Evolutionary conservation across 2,888 invertebrate species (phyloP).

Genomic region (Synanthedon formicaeformis): DNA sequence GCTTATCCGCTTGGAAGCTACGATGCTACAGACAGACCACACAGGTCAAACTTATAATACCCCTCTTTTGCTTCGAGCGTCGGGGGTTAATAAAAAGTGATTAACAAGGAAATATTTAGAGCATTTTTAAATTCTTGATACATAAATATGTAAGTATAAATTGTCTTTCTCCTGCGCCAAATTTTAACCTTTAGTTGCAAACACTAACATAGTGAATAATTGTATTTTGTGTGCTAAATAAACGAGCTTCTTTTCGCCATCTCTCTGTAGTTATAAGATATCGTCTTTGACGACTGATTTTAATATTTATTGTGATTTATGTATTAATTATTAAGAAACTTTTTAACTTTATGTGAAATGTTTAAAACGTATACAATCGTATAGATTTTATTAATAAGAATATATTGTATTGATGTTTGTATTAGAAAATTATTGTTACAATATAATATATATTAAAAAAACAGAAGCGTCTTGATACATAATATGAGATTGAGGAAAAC

Average conservation of each 20-base stretch:
- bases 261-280: conserved; percentile 5
- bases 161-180: too few relatives aligned
- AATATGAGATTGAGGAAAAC: too few relatives aligned
- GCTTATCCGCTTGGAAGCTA: too few relatives aligned
- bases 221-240: not conserved
- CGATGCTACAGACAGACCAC: too few relatives aligned
- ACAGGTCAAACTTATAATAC: too few relatives aligned
- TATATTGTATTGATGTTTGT: conserved; percentile 36
- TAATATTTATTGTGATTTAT: conserved; percentile 47
- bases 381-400: conserved; percentile 24
- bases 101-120: too few relatives aligned
- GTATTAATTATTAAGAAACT: conserved; percentile 17
- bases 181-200: not conserved
- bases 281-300: conserved; percentile 64
- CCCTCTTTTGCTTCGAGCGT: too few relatives aligned
- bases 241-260: conserved; percentile 24
- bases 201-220: not conserved
- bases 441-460: too few relatives aligned
- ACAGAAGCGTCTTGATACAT: too few relatives aligned
- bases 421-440: conserved; percentile 5
- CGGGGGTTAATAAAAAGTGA: too few relatives aligned
- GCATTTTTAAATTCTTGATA: too few relatives aligned
- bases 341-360: conserved; percentile 42
- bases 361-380: conserved; percentile 45
- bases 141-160: too few relatives aligned